phyloP scores from a whole-genome alignment of 2,113 vertebrate genomes.

The Tragelaphus scriptus region DNA sequence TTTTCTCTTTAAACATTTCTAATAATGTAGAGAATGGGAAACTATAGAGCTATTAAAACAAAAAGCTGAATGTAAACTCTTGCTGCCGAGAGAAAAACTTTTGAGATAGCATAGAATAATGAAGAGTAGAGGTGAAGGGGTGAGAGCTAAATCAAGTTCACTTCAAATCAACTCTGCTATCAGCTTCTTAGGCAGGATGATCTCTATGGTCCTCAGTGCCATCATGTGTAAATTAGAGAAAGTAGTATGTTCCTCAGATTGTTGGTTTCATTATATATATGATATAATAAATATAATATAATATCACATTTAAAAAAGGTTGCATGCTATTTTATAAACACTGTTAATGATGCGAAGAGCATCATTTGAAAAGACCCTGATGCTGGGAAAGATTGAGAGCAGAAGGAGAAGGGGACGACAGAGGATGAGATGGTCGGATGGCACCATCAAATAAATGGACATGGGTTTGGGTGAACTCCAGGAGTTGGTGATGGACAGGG shows the following conservation, averaged over 20 bases:
- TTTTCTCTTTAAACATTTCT: not conserved
- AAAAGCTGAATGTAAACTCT: not conserved
- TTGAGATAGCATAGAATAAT: not conserved
- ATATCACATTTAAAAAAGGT: not conserved
- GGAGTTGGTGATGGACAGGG: not conserved
- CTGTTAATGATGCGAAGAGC: not conserved
- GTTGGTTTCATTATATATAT: not conserved
- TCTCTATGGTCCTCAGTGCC: not conserved
- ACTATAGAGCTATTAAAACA: not conserved
- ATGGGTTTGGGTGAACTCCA: not conserved
- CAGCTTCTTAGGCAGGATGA: not conserved
- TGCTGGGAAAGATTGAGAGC: not conserved
- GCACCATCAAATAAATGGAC: not conserved
- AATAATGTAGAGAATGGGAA: not conserved
- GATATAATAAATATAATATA: not conserved
- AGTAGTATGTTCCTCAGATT: not conserved
- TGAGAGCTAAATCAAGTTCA: not conserved
- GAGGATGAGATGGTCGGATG: not conserved
- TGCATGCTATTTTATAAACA: not conserved
- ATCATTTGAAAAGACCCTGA: not conserved
- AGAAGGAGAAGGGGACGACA: not conserved
- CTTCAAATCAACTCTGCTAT: not conserved
- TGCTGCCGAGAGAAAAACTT: not conserved
- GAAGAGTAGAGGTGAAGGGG: rapidly evolving
- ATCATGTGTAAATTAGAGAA: not conserved